A percentile compares a stretch with the other conserved stretches of the same genome.
Conservation (phyloP, 2,797 vertebrate species). For the Holocentrus rufus region DNA sequence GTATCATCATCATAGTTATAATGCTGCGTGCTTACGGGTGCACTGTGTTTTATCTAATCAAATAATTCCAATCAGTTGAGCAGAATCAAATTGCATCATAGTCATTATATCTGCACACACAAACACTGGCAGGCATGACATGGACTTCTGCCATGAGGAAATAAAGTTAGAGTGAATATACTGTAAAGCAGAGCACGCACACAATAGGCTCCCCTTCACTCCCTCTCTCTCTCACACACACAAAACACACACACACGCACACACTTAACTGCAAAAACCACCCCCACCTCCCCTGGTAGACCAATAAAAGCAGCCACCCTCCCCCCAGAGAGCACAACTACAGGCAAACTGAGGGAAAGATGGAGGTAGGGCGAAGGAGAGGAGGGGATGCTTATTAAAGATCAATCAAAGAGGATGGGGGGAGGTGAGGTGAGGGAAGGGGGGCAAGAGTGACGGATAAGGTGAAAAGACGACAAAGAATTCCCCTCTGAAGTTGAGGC, state of each 20-base stretch:
- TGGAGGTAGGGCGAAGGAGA: constrained; percentile 49
- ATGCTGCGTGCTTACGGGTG: background rate
- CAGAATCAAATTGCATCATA: constrained; percentile 9
- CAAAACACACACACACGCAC: constrained; percentile 22
- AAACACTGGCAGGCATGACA: background rate
- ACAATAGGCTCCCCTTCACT: background rate
- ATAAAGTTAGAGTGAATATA: constrained; percentile 1
- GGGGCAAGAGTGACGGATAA: constrained; percentile 55
- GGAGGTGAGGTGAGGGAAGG: constrained; percentile 49
- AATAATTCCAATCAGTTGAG: constrained; percentile 28
- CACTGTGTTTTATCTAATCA: constrained; percentile 23
- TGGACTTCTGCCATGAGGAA: too few relatives aligned
- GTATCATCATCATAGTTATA: background rate
- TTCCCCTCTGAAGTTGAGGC: constrained; percentile 37
- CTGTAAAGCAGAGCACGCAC: constrained; percentile 26
- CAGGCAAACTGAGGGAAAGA: constrained; percentile 75
- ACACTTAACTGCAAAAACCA: constrained; percentile 70
- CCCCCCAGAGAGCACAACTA: constrained; percentile 66
- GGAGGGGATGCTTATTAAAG: constrained; percentile 76
- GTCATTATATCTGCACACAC: background rate
- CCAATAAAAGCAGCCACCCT: constrained; percentile 78
- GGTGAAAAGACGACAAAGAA: constrained; percentile 58
- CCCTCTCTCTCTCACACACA: constrained; percentile 6
- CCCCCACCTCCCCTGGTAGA: constrained; percentile 77
- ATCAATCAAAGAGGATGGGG: constrained; percentile 73